These are phyloP conservation scores for Ptychodera flava DNA, from an alignment of 35 echinoderm and acorn worm species.

Conservation along the genomic window DNA sequence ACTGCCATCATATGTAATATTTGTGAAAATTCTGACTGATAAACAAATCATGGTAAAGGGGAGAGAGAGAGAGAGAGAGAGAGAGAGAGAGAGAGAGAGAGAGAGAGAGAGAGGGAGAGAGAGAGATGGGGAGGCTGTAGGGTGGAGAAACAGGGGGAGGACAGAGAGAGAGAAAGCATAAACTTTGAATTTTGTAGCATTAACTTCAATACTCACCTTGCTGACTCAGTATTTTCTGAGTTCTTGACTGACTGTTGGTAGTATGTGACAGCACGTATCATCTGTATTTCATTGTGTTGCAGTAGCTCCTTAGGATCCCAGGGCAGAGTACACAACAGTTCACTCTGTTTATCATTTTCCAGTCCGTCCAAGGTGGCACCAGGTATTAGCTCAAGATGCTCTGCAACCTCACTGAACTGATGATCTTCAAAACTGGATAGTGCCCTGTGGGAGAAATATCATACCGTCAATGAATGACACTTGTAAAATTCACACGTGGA, in stretches of 20 bases:
- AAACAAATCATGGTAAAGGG: too few species aligned
- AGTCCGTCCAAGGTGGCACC: not conserved
- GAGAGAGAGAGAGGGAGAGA: not conserved
- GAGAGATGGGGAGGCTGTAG: not conserved
- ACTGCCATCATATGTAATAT: too few species aligned
- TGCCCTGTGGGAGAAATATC: too few species aligned
- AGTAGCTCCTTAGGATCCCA: not conserved
- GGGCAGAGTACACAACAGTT: not conserved
- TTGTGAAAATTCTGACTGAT: too few species aligned
- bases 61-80: not conserved
- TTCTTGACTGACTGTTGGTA: not conserved
- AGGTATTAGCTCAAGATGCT: constrained; percentile 68
- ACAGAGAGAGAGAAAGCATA: not conserved
- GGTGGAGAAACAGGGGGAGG: not conserved
- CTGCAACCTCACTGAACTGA: constrained; percentile 35
- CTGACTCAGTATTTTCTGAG: too few species aligned
- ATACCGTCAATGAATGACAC: too few species aligned
- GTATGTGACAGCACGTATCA: not conserved
- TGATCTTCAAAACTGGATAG: constrained; percentile 61
- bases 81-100: not conserved
- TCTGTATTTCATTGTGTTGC: not conserved
- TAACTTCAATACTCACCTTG: too few species aligned
- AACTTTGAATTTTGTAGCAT: too few species aligned
- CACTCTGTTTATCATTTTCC: not conserved
- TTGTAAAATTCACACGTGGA: too few species aligned